A percentile compares a stretch with the other conserved stretches of the same genome.
phyloP scores from a whole-genome alignment of 2,113 vertebrate genomes.

The Nycticebus coucang region DNA sequence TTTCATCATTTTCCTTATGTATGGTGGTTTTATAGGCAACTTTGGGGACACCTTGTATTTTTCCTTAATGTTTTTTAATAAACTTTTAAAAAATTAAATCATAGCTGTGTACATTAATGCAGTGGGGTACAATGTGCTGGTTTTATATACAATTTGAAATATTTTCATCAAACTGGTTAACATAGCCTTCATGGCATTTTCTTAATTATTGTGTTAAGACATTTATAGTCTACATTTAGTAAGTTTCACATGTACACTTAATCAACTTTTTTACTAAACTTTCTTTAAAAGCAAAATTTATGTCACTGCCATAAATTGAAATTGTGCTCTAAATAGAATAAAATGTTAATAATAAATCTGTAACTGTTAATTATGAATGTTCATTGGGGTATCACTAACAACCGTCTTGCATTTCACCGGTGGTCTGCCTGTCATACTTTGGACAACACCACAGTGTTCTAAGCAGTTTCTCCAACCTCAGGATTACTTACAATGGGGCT shows the following conservation, averaged over 20 bases:
- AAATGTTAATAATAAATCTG: not conserved
- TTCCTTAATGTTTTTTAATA: conserved; percentile 35
- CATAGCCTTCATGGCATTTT: too few relatives aligned
- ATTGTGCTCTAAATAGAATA: conserved; percentile 12
- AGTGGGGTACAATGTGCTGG: too few relatives aligned
- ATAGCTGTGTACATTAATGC: too few relatives aligned
- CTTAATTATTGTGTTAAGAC: too few relatives aligned
- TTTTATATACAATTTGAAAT: too few relatives aligned
- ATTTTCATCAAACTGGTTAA: too few relatives aligned
- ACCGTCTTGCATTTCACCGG: not conserved
- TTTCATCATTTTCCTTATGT: too few relatives aligned
- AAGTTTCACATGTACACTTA: not conserved
- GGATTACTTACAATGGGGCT: not conserved
- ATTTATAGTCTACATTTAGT: too few relatives aligned
- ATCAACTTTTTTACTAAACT: conserved; percentile 11
- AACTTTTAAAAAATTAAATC: not conserved
- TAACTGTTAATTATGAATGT: not conserved
- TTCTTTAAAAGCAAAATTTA: conserved; percentile 33
- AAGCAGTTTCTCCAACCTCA: not conserved
- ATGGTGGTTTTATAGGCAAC: too few relatives aligned
- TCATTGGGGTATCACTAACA: not conserved
- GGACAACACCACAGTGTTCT: not conserved
- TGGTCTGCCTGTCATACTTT: not conserved
- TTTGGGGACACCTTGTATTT: not conserved
- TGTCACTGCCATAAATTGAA: not conserved